Evolutionary conservation across 2,797 vertebrate genomes (phyloP), one percentile per base, ranked within the genome.

Genomic region (Crenichthys baileyi): DNA sequence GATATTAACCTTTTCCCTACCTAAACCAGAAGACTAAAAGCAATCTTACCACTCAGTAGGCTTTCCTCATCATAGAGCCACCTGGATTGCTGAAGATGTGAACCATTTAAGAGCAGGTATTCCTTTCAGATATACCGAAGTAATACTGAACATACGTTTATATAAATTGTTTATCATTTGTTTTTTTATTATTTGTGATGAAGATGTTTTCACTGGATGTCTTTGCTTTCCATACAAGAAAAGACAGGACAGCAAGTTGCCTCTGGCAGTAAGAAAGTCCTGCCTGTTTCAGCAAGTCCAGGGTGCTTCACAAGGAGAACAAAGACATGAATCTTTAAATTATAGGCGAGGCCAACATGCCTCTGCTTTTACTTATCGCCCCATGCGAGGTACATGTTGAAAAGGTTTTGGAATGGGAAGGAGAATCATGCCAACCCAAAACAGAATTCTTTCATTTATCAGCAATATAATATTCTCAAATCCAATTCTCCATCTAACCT

Each of bases 401-500:
- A 78, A 67, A 78, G 20, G 73, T 31, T 31, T 31, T 31, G 31
- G 31, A 2, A 31, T 31, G 31, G 31, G 1, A 78, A 39, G 53
- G 9, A 58, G 12, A 1, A 44, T 7, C 24, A 46, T 46, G 26
- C 11, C 50, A 70, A 65, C 39, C 29, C n/a, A 31, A 73, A 56
- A 79, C n/a, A 79, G 11, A 87, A 76, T 67, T 36, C 77, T 87
- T 87, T 88, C 73, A 87, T 82, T 63, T n/a, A 58, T 48, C 72
- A 84, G 65, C 68, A 70, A 65, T 71, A 73, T 82, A 75, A 87
- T 82, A 58, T 76, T 50, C 36, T 85, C 78, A 86, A 87, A 87
- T 86, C 82, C 78, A 86, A 87, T 87, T 86, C 82, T 84, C 44
- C 36, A 67, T 80, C 76, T 77, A 60, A 83, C 83, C 90, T 85